Evolutionary conservation across 2,797 vertebrate genomes (phyloP).

Genomic region (Ataeniobius toweri): DNA sequence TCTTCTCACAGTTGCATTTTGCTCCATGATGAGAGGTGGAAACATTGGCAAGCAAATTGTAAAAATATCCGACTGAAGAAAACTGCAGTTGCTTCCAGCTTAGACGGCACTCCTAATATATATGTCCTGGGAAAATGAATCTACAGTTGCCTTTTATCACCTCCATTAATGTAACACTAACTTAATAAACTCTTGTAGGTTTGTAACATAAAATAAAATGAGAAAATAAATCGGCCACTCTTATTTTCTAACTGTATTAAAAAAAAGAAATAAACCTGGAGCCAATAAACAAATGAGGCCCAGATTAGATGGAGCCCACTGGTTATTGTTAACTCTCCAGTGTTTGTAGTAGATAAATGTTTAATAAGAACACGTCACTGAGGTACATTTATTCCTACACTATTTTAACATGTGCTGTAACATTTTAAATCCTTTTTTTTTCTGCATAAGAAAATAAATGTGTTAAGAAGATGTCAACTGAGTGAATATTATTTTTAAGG

Average conservation of each 20-base stretch:
- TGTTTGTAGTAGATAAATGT: neutral
- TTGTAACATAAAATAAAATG: neutral
- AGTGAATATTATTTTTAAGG: too few relatives aligned
- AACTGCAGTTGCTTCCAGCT: conserved; percentile 7
- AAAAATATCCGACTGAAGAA: conserved; percentile 82
- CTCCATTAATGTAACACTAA: conserved; percentile 23
- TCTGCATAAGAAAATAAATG: neutral
- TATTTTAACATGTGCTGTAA: neutral
- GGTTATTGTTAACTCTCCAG: neutral
- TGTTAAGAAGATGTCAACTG: neutral
- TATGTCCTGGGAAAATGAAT: conserved; percentile 25
- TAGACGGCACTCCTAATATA: conserved; percentile 1
- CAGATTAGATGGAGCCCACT: neutral
- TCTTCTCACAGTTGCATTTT: conserved; percentile 89
- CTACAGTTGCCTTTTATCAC: conserved; percentile 7
- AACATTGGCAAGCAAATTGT: conserved; percentile 95
- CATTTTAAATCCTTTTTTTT: neutral
- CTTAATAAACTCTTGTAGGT: conserved; percentile 10
- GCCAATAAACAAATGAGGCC: neutral
- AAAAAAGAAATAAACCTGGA: neutral
- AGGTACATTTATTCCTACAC: neutral
- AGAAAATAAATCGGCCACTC: neutral
- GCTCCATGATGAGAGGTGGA: conserved; percentile 95
- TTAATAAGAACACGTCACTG: neutral
- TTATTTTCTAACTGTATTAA: neutral